Evolutionary conservation across 2,888 invertebrate genomes (phyloP).

Genomic region (Lapara coniferarum): DNA sequence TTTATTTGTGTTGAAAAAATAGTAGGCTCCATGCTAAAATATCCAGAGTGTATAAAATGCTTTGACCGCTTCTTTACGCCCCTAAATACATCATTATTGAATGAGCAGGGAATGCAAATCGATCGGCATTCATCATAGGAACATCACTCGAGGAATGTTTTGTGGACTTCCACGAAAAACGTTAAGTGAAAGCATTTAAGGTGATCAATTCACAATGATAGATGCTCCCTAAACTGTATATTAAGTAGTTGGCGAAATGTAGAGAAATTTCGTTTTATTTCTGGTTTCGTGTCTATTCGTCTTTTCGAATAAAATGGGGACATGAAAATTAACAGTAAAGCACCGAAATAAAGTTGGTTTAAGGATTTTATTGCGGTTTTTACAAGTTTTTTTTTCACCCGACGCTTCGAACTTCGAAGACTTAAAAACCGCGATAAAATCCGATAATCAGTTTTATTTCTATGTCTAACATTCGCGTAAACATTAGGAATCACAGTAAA

Average conservation of each 20-base stretch:
- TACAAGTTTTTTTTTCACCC: no score
- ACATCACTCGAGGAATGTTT: slow-evolving; percentile 11
- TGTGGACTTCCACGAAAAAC: background rate
- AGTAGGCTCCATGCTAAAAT: background rate
- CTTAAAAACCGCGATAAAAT: no score
- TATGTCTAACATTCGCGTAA: no score
- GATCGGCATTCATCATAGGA: slow-evolving; percentile 25
- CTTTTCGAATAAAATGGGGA: no score
- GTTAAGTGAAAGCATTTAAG: background rate
- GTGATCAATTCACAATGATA: background rate
- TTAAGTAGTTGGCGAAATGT: no score
- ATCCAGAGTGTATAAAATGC: slow-evolving; percentile 2
- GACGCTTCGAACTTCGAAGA: no score
- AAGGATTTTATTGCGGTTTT: no score
- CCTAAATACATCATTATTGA: slow-evolving; percentile 13
- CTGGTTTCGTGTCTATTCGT: background rate
- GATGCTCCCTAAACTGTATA: background rate
- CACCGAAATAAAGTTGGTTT: no score
- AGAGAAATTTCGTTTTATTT: background rate
- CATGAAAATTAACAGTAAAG: background rate
- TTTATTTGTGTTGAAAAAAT: background rate
- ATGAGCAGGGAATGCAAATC: slow-evolving; percentile 20
- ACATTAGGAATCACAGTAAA: no score
- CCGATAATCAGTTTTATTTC: no score
- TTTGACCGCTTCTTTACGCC: background rate